A percentile compares a stretch with the other conserved stretches of the same genome.
phyloP scores from a whole-genome alignment of 2,113 vertebrate genomes.

The Alaudala cheleensis region DNA sequence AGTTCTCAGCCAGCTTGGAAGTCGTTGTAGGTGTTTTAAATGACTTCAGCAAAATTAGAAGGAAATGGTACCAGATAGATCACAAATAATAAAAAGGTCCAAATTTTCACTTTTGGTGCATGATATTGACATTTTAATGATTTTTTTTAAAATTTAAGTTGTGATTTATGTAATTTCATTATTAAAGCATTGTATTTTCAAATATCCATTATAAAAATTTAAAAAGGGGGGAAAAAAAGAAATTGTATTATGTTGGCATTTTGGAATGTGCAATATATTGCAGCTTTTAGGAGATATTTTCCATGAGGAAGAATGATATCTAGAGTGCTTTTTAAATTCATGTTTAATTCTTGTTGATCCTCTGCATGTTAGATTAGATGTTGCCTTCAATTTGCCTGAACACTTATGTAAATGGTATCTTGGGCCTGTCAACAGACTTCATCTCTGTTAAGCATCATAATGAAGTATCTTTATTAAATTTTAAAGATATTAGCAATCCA shows the following conservation, averaged over 20 bases:
- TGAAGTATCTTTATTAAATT: background rate
- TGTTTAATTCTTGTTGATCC: constrained; percentile 7
- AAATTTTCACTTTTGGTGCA: background rate
- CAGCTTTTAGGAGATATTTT: background rate
- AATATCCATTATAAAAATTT: background rate
- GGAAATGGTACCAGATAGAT: background rate
- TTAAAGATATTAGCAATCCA: background rate
- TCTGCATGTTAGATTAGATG: background rate
- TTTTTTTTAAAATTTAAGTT: background rate
- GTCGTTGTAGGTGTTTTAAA: background rate
- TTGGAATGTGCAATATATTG: background rate
- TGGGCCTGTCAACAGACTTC: background rate
- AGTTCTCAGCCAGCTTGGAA: background rate
- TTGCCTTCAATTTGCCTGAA: constrained; percentile 8
- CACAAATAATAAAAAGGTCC: background rate
- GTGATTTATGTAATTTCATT: background rate
- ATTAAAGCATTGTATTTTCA: background rate
- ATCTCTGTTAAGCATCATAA: background rate
- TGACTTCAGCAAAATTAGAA: background rate
- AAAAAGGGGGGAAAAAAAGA: fast-evolving
- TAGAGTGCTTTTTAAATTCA: constrained; percentile 3
- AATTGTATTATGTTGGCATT: background rate
- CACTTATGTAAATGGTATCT: background rate
- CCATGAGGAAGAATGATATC: background rate
- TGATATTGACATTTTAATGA: background rate